Evolutionary conservation across 2,888 invertebrate species (phyloP), one percentile per base, ranked within the genome.

Genomic region (Drosophila fulvimacula): DNA sequence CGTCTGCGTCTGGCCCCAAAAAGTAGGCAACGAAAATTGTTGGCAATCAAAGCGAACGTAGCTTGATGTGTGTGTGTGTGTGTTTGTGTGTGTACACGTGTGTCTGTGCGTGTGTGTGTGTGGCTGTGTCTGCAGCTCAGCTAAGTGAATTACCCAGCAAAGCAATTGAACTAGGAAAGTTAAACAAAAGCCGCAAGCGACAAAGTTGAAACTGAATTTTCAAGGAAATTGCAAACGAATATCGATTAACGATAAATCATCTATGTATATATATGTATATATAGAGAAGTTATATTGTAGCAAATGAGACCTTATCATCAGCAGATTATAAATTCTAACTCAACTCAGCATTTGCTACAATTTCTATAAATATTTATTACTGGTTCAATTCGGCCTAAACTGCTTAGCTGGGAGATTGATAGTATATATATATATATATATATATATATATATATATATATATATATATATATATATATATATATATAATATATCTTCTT

Each of bases 21-120:
- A 62, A 27, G 66, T 62, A 58, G 49, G 59, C 67, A 62, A 67
- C 59, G 34, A 42, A 68, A 73, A 58, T 11, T 21, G 60, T 10
- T 34, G 64, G 64, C 60, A 60, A 64, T 17, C 34, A 57, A 55
- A 46, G 21, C 24, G 32, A 57, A 30, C 51, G 39, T 39, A 30
- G 41, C 42, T 57, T 17, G 15, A n/a, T 7, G 34, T 60, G 27
- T 17, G 15, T 41, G 24, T 27, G 38, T 7, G 44, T 44, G 34
- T 17, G 19, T 41, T 36, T 34, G 34, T 32, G 32, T 32, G 19
- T 30, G 19, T 61, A 24, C 59, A 24, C 59, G 32, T 15, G 15
- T 41, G 34, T 41, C 41, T 32, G 41, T 6, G 44, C 41, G 34
- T 13, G 19, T 34, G 41, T 30, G 19, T 44, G 24, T 44, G 24